Evolutionary conservation across 2,113 vertebrate species (phyloP), one percentile per base, ranked within the genome.

Genomic region (Atractosteus spatula): DNA sequence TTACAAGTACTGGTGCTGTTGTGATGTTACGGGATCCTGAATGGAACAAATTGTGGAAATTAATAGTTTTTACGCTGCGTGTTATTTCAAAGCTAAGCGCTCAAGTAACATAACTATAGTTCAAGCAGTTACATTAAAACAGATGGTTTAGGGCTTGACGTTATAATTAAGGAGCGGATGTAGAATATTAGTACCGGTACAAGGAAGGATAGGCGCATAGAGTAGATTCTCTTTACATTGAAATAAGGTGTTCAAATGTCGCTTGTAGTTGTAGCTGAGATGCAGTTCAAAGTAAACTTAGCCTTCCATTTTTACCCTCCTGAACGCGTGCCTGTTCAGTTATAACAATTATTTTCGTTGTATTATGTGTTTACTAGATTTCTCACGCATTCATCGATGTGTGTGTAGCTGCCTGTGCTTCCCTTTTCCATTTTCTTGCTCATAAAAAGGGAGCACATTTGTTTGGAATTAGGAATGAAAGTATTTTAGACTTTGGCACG

Each of bases 81-180:
- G 71, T 64, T 55, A 44, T 69, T 69, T 74, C 47, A 43, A 69
- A 74, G 67, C 68, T 65, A 62, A 45, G 66, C 55, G 45, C 68
- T 56, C 71, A 55, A 66, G 57, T 69, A 62, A 62, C 62, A 55
- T 51, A 51, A 75, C 67, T 62, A 13, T 75, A 76, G 82, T 80
- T 70, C 62, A 75, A 76, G 71, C 55, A 41, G 62, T 71, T 78
- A 42, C 68, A 64, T 69, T 77, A 74, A 77, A 87, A 81, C 86
- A 87, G 78, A 88, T 85, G 85, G 78, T 79, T 79, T 17, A 73
- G 11, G 75, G 76, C 74, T 81, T 69, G 75, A 72, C 76, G 71
- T 81, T 79, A 82, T 82, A 83, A 83, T 85, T 83, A 80, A 74
- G 72, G 74, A 76, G 80, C 79, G 82, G 78, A 81, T 87, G 85